These are phyloP conservation scores for Achlya flavicornis DNA, from an alignment of 2,888 invertebrate genomes.

Conservation along the genomic window DNA sequence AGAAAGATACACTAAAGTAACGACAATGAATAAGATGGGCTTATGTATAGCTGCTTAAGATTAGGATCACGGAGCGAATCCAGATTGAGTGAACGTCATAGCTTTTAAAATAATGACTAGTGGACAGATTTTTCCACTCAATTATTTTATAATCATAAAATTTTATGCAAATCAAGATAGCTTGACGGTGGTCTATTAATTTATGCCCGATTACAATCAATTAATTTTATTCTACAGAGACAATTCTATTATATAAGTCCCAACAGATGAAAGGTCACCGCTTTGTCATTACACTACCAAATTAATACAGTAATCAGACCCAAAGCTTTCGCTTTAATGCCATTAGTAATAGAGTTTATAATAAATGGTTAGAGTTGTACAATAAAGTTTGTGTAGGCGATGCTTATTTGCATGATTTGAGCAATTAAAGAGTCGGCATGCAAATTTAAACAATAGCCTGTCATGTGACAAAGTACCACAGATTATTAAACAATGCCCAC, in stretches of 20 bases:
- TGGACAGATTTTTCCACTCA: neutral
- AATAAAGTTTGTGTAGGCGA: neutral
- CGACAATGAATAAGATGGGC: no score
- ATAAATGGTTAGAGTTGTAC: neutral
- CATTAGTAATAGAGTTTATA: neutral
- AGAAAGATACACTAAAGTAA: no score
- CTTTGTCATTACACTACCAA: slow-evolving; percentile 25
- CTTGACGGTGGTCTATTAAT: slow-evolving; percentile 3
- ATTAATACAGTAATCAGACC: slow-evolving; percentile 21
- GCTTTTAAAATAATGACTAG: neutral
- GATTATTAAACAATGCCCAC: slow-evolving; percentile 17
- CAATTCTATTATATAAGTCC: slow-evolving; percentile 23
- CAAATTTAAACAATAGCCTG: slow-evolving; percentile 69
- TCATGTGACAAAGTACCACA: slow-evolving; percentile 61
- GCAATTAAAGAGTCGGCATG: slow-evolving; percentile 58
- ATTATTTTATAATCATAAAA: neutral
- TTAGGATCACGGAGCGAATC: no score
- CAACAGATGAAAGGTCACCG: slow-evolving; percentile 32
- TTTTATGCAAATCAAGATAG: neutral
- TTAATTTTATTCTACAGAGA: slow-evolving; percentile 21
- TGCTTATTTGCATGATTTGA: slow-evolving; percentile 55
- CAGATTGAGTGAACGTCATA: neutral
- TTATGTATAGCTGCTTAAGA: no score
- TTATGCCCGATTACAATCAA: neutral
- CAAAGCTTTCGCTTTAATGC: neutral